These are phyloP conservation scores for Ochropacha duplaris DNA, from an alignment of 2,888 invertebrate species.

Conservation along the genomic window DNA sequence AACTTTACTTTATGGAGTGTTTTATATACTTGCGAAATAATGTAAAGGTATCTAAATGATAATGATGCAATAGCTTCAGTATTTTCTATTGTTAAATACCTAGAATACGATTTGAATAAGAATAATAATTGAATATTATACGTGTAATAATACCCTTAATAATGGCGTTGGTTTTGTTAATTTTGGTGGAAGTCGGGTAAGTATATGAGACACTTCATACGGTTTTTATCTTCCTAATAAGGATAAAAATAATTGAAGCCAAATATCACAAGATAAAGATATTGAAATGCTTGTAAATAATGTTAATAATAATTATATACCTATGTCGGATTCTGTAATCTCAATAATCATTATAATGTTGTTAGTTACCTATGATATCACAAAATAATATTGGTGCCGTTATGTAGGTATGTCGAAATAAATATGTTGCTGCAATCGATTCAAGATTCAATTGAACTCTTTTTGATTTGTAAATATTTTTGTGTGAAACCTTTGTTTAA, in stretches of 20 bases:
- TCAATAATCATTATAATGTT: conserved; percentile 50
- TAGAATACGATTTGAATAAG: no score
- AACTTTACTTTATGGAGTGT: conserved; percentile 29
- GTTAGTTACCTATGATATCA: conserved; percentile 72
- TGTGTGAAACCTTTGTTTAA: background rate
- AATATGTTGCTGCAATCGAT: conserved; percentile 7
- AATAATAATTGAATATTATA: no score
- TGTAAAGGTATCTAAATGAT: no score
- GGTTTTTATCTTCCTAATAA: conserved; percentile 36
- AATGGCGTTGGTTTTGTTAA: no score
- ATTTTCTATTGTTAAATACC: no score
- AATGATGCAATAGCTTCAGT: no score
- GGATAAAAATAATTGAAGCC: conserved; percentile 65
- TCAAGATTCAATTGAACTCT: background rate
- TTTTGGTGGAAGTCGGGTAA: no score
- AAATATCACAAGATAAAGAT: conserved; percentile 71
- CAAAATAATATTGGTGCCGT: conserved; percentile 62
- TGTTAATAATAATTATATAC: conserved; percentile 48
- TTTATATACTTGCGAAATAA: conserved; percentile 14
- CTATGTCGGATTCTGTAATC: conserved; percentile 61
- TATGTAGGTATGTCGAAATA: conserved; percentile 21
- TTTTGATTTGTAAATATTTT: background rate
- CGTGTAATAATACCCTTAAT: no score
- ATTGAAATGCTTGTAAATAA: conserved; percentile 49
- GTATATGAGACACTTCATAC: conserved; percentile 38